Evolutionary conservation across 2,888 invertebrate species (phyloP).

Genomic region (Apoderus coryli): DNA sequence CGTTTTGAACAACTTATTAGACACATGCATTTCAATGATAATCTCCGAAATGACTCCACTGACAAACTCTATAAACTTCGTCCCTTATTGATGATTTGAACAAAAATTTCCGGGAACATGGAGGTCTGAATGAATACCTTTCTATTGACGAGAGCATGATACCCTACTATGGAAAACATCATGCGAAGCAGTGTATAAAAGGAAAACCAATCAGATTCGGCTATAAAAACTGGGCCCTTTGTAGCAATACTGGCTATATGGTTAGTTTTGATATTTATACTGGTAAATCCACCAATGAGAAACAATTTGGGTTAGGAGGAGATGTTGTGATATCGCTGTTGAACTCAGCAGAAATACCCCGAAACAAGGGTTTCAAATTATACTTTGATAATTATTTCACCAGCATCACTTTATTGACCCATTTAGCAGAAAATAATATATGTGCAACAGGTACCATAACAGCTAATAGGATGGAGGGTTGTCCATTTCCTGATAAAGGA

Average conservation of each 20-base stretch:
- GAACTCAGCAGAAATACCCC: constrained; percentile 5
- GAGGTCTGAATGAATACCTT: constrained; percentile 9
- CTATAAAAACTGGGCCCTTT: constrained; percentile 18
- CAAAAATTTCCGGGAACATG: constrained; percentile 10
- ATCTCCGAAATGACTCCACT: constrained; percentile 6
- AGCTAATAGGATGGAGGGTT: constrained; percentile 10
- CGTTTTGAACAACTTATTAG: constrained; percentile 11
- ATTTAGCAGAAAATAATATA: constrained; percentile 6
- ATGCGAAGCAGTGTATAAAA: constrained; percentile 18
- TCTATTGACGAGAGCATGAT: constrained; percentile 19
- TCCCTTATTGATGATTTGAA: constrained; percentile 12
- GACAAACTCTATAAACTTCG: constrained; percentile 14
- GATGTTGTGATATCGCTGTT: constrained; percentile 14
- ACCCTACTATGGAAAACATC: constrained; percentile 18
- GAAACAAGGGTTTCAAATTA: constrained; percentile 8
- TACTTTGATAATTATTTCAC: constrained; percentile 13
- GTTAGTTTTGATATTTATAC: constrained; percentile 12
- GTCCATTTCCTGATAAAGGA: constrained; percentile 6
- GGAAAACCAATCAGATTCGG: constrained; percentile 20
- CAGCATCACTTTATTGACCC: constrained; percentile 2
- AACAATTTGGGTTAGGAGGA: constrained; percentile 13
- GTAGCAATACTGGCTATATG: constrained; percentile 11
- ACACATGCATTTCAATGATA: constrained; percentile 11
- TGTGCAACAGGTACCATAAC: constrained; percentile 12
- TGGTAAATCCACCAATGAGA: constrained; percentile 9